A percentile compares a stretch with the other conserved stretches of the same genome.
Evolutionary conservation across 2,113 vertebrate species (phyloP).

Genomic region (Pelusios castaneus): DNA sequence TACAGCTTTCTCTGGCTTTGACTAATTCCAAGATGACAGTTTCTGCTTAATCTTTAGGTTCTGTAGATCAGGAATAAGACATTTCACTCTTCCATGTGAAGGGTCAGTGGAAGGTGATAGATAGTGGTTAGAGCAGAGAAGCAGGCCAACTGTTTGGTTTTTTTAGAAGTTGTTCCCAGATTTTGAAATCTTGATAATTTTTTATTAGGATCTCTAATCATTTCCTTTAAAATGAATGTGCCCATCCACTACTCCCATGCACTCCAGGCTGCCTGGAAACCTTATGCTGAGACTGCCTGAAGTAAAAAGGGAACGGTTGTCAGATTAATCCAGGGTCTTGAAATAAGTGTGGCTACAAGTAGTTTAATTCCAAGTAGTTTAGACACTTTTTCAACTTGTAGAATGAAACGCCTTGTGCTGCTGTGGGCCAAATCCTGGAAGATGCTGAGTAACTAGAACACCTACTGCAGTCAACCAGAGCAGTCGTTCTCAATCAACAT

Average conservation of each 20-base stretch:
- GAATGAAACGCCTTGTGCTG: background rate
- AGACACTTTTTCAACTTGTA: background rate
- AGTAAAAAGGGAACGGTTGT: background rate
- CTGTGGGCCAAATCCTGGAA: background rate
- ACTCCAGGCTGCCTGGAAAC: background rate
- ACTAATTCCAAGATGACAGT: background rate
- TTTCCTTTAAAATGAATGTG: background rate
- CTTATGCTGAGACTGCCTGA: background rate
- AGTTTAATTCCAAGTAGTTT: no score
- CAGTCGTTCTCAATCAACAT: no score
- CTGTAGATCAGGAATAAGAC: background rate
- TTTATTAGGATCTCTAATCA: background rate
- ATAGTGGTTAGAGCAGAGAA: background rate
- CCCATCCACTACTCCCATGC: accelerated
- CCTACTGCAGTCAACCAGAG: background rate
- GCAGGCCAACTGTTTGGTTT: background rate
- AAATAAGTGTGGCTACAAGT: background rate
- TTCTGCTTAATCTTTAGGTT: slow-evolving; percentile 25
- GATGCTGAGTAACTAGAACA: background rate
- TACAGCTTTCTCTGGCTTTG: background rate
- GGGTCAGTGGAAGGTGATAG: background rate
- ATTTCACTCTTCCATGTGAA: background rate
- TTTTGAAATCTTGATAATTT: background rate
- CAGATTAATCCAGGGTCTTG: background rate
- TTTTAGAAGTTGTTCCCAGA: background rate